phyloP scores from a whole-genome alignment of 2,113 vertebrate species.

The Camelus dromedarius region DNA sequence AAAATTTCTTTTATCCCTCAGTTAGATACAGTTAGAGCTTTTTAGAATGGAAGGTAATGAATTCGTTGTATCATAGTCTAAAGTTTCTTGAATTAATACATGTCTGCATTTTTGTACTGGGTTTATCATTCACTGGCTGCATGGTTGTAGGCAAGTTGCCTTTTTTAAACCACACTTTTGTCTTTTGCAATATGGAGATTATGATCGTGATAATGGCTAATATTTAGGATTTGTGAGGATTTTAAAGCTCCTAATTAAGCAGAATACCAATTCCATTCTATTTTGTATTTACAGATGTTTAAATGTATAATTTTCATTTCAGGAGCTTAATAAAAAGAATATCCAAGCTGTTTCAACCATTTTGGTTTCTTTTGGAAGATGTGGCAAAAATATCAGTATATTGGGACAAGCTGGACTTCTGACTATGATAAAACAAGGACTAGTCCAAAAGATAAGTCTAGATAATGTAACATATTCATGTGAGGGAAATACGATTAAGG shows the following conservation, averaged over 20 bases:
- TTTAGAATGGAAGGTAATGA: slow-evolving; percentile 4
- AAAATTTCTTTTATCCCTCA: not conserved
- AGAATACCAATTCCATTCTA: not conserved
- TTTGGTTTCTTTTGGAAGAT: slow-evolving; percentile 90
- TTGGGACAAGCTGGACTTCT: slow-evolving; percentile 89
- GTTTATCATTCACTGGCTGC: not conserved
- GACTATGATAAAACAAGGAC: slow-evolving; percentile 89
- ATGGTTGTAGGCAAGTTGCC: not conserved
- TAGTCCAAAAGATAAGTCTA: slow-evolving; percentile 96
- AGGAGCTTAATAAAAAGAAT: slow-evolving; percentile 92
- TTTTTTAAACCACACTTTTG: not conserved
- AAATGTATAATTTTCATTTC: slow-evolving; percentile 76
- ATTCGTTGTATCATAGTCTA: not conserved
- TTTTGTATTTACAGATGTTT: slow-evolving; percentile 40
- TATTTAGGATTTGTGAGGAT: not conserved
- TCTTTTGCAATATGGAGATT: not conserved
- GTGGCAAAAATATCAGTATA: slow-evolving; percentile 88
- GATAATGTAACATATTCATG: slow-evolving; percentile 18
- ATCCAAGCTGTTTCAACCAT: slow-evolving; percentile 86
- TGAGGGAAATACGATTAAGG: not conserved
- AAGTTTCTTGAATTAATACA: slow-evolving; percentile 5
- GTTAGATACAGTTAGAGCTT: not conserved
- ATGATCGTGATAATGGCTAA: not conserved
- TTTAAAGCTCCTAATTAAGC: not conserved
- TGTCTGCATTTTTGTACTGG: not conserved